Conservation (phyloP, 2,888 invertebrate species). For the Macaria notata region DNA sequence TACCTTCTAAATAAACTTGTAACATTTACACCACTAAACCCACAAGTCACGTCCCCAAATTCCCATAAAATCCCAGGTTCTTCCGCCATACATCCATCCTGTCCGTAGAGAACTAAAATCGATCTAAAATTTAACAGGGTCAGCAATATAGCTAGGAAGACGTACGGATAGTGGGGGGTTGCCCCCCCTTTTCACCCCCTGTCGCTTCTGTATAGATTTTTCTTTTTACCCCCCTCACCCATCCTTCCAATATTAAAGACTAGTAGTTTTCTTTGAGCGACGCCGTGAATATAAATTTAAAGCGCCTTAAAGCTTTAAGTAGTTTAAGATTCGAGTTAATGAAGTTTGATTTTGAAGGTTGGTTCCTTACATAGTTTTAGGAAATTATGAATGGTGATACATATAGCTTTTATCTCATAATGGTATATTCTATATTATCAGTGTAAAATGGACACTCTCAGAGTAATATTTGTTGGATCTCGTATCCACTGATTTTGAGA, state of each 20-base stretch:
- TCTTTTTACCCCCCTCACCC: constrained; percentile 59
- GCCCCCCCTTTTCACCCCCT: constrained; percentile 38
- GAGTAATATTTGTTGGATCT: no score
- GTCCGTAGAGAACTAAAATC: constrained; percentile 31
- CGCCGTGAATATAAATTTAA: constrained; percentile 19
- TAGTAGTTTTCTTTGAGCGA: constrained; percentile 45
- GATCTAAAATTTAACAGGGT: constrained; percentile 39
- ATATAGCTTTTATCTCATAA: no score
- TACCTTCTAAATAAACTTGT: no score
- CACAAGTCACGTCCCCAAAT: no score
- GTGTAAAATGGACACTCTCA: no score
- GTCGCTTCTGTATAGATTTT: constrained; percentile 66
- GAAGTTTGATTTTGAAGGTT: background rate
- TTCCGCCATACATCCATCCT: constrained; percentile 6
- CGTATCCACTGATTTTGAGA: no score
- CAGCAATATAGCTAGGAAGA: constrained; percentile 31
- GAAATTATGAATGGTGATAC: no score
- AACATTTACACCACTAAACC: no score
- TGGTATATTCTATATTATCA: no score
- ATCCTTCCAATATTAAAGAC: constrained; percentile 63
- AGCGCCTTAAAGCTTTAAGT: constrained; percentile 2
- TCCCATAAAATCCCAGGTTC: no score
- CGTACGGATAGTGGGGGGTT: constrained; percentile 18
- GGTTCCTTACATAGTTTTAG: no score
- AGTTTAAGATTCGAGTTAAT: background rate